phyloP scores from a whole-genome alignment of 2,797 vertebrate species.

The Synaphobranchus kaupii region DNA sequence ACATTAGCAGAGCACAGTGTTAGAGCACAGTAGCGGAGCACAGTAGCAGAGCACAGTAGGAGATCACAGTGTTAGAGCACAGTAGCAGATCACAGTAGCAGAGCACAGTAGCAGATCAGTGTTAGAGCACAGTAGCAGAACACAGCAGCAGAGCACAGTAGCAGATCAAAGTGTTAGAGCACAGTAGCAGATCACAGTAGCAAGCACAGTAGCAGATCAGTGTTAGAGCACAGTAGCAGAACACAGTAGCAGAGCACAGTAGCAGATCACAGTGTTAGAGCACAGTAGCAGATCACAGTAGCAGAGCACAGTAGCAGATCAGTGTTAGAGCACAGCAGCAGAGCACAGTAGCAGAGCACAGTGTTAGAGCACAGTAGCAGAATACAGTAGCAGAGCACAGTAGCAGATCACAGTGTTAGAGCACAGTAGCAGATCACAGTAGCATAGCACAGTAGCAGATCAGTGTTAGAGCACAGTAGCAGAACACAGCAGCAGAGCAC shows the following conservation, averaged over 20 bases:
- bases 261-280: neutral
- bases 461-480: neutral
- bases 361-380: too few species aligned
- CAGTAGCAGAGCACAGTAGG: neutral
- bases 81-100: too few species aligned
- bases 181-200: neutral
- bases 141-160: neutral
- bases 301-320: neutral
- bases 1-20: neutral
- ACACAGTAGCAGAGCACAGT: neutral
- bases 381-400: too few species aligned
- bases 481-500: neutral
- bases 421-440: too few species aligned
- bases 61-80: too few species aligned
- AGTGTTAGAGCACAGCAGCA: too few species aligned
- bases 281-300: neutral
- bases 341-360: neutral
- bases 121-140: neutral
- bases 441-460: neutral
- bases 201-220: too few species aligned
- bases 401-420: neutral
- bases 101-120: neutral
- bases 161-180: neutral
- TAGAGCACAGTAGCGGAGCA: too few species aligned
- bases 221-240: neutral